These are phyloP conservation scores for Ephestia elutella DNA, from an alignment of 1,140 invertebrate species.

Conservation along the genomic window DNA sequence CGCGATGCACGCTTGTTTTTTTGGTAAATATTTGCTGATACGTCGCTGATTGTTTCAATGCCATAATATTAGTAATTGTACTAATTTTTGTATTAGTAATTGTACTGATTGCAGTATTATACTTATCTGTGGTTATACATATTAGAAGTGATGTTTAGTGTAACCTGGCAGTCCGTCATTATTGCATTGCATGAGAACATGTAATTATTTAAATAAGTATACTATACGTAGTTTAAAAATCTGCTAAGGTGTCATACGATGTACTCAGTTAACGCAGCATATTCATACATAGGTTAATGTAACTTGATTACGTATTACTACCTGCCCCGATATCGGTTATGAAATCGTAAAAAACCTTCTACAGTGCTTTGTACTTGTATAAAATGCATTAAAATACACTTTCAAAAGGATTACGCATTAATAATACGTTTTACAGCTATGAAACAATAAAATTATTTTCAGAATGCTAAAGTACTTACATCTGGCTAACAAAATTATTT, in stretches of 20 bases:
- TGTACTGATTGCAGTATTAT: no score
- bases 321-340: slow-evolving; percentile 4
- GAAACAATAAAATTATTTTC: not conserved
- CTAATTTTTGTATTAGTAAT: no score
- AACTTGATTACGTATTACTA: not conserved
- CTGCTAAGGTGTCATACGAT: no score
- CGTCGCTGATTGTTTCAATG: no score
- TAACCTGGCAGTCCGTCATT: no score
- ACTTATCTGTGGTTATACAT: no score
- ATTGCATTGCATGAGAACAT: no score
- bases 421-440: slow-evolving; percentile 2
- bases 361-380: slow-evolving; percentile 2
- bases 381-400: not conserved
- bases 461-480: not conserved
- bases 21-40: not conserved
- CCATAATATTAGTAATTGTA: no score
- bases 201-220: no score
- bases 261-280: not conserved
- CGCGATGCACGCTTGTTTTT: not conserved
- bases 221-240: no score
- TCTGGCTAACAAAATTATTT: not conserved
- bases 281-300: not conserved
- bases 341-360: slow-evolving; percentile 2
- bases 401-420: not conserved
- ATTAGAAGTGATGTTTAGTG: no score